phyloP scores from a whole-genome alignment of 2,113 vertebrate genomes.

The Rissa tridactyla region DNA sequence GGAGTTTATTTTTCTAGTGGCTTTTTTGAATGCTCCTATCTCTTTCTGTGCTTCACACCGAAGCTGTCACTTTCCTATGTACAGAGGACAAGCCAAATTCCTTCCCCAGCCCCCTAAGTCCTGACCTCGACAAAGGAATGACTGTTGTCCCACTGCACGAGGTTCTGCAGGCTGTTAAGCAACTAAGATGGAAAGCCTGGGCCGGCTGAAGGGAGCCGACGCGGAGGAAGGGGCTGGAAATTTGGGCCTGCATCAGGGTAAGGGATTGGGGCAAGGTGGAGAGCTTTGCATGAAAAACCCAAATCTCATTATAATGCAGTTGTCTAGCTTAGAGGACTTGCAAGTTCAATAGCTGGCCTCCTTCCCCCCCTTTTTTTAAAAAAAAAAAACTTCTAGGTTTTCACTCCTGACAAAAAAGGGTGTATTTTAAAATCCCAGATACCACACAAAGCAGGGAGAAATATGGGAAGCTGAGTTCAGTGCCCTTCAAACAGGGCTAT shows the following conservation, averaged over 20 bases:
- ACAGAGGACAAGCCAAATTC: conserved; percentile 18
- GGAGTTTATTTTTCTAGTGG: background rate
- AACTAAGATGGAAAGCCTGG: background rate
- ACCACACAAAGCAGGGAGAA: background rate
- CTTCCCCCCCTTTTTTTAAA: background rate
- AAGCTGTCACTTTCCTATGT: background rate
- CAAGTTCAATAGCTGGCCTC: background rate
- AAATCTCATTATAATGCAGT: background rate
- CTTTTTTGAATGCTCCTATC: background rate
- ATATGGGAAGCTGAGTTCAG: background rate
- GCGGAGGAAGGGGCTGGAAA: background rate
- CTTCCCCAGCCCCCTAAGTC: conserved; percentile 22
- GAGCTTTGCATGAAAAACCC: background rate
- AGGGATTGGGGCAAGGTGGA: background rate
- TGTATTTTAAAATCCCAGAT: background rate
- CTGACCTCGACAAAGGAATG: conserved; percentile 37
- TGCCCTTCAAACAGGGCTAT: fast-evolving
- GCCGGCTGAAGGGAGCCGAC: background rate
- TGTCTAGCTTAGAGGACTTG: background rate
- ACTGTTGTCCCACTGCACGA: conserved; percentile 33
- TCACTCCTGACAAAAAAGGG: background rate
- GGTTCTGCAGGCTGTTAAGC: conserved; percentile 12
- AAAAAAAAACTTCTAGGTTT: background rate
- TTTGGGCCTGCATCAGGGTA: background rate
- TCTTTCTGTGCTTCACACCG: background rate